Evolutionary conservation across 2,888 invertebrate species (phyloP).

Genomic region (Plutella xylostella): DNA sequence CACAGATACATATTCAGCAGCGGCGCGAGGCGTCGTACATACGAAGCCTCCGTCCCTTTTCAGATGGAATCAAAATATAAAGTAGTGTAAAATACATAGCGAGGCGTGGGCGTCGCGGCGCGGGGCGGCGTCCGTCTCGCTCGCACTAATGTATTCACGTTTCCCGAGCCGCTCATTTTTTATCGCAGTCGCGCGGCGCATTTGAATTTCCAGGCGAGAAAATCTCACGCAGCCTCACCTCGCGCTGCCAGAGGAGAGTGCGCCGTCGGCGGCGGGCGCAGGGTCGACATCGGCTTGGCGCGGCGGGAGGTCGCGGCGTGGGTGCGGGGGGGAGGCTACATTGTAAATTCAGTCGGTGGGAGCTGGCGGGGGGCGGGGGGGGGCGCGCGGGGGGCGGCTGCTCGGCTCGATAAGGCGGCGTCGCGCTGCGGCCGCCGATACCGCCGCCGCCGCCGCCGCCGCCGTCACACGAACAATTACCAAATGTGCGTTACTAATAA

Average conservation of each 20-base stretch:
- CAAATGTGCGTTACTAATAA: no score
- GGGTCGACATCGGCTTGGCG: not conserved
- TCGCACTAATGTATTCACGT: conserved; percentile 60
- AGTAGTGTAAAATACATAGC: conserved; percentile 47
- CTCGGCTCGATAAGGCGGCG: not conserved
- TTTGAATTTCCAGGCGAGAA: conserved; percentile 69
- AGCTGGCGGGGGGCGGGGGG: not conserved
- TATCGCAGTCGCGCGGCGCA: conserved; percentile 67
- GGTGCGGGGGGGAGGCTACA: conserved; percentile 1
- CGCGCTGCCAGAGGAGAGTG: not conserved
- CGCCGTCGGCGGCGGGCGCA: not conserved
- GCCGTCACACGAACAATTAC: no score
- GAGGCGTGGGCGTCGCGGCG: conserved; percentile 24
- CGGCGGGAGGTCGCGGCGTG: not conserved
- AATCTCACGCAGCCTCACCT: conserved; percentile 52
- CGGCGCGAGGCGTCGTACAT: conserved; percentile 16
- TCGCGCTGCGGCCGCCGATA: not conserved
- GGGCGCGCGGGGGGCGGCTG: not conserved
- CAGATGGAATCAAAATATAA: conserved; percentile 51
- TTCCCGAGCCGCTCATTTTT: conserved; percentile 64
- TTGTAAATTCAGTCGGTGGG: conserved; percentile 9
- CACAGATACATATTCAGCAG: conserved; percentile 41
- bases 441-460: not conserved
- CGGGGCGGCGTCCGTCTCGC: conserved; percentile 42
- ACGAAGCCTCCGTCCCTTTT: conserved; percentile 37